These are phyloP conservation scores for Sanderia malayensis DNA, from an alignment of 30 jellyfish, hydroid and myxozoan genomes.

Conservation along the genomic window DNA sequence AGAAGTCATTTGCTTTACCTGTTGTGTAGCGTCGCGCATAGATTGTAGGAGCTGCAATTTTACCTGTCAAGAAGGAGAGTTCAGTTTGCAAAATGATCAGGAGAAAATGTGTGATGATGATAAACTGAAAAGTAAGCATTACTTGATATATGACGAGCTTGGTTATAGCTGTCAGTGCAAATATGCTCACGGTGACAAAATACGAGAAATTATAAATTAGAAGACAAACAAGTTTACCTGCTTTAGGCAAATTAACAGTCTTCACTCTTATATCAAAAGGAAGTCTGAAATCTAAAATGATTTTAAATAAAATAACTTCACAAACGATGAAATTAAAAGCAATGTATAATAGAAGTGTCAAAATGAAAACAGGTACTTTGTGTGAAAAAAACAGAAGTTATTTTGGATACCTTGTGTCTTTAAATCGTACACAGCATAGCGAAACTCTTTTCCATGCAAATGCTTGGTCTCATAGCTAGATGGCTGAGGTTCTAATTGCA, in stretches of 20 bases:
- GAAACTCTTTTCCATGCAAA: constrained; percentile 16
- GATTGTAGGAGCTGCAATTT: constrained; percentile 30
- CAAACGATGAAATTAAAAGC: no score
- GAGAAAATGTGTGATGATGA: no score
- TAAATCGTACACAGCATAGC: constrained; percentile 58
- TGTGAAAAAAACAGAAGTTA: no score
- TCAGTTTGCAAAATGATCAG: no score
- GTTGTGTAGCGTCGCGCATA: constrained; percentile 59
- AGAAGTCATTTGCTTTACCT: constrained; percentile 26
- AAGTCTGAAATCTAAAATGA: constrained; percentile 7
- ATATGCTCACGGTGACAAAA: no score
- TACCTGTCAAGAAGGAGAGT: constrained; percentile 8
- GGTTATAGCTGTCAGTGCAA: no score
- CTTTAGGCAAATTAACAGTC: not conserved
- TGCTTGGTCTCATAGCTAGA: not conserved
- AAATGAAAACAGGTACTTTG: no score
- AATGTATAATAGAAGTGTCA: no score
- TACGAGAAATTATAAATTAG: no score
- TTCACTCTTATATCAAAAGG: constrained; percentile 13
- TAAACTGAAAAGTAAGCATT: no score
- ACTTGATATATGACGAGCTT: no score
- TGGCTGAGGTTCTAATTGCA: constrained; percentile 40
- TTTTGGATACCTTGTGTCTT: constrained; percentile 27
- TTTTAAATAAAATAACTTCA: not conserved
- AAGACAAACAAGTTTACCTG: constrained; percentile 9